Evolutionary conservation across 2,797 vertebrate genomes (phyloP), one percentile per base, ranked within the genome.

Genomic region (Pipistrellus nathusii): DNA sequence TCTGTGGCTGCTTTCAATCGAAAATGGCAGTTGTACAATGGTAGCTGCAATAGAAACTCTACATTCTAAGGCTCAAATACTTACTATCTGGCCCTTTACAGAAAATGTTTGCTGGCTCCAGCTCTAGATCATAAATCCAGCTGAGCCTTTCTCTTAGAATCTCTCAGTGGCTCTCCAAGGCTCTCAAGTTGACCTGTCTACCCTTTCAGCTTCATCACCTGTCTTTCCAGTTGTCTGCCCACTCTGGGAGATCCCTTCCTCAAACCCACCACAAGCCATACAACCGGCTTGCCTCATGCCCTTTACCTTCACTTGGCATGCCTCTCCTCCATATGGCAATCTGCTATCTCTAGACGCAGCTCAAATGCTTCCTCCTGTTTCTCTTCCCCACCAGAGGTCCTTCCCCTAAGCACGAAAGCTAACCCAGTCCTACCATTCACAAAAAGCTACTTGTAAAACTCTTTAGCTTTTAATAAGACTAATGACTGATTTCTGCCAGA

Each of bases 401-500:
- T 25, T 59, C 27, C 41, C 41, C 32, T 14, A 41, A 71, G 20
- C 27, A 71, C 0, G 1, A 73, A 14, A 20, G 25, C n/a, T 57
- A 71, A 71, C 10, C 69, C n/a, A 23, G 27, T 71, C 69, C 77
- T 71, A 80, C 8, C 38, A 69, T 1, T 27, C 30, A 62, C n/a
- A 69, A 51, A 27, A 91, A 57, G 69, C 17, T 80, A 41, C 59
- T 53, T 7, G 12, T 44, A 72, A 1, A 4, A 32, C 17, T 75
- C 73, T 66, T 88, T 59, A 71, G n/a, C 35, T 85, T 85, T 71
- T 76, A 91, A 48, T 75, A 66, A 82, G 41, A 88, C 27, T 41
- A 68, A 68, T 18, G 51, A 81, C 41, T 46, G 57, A 32, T 17
- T 82, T 57, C 77, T 75, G 64, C 46, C 41, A 93, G 57, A 88